phyloP scores from a whole-genome alignment of 1,140 invertebrate species.

The Papilio xuthus region DNA sequence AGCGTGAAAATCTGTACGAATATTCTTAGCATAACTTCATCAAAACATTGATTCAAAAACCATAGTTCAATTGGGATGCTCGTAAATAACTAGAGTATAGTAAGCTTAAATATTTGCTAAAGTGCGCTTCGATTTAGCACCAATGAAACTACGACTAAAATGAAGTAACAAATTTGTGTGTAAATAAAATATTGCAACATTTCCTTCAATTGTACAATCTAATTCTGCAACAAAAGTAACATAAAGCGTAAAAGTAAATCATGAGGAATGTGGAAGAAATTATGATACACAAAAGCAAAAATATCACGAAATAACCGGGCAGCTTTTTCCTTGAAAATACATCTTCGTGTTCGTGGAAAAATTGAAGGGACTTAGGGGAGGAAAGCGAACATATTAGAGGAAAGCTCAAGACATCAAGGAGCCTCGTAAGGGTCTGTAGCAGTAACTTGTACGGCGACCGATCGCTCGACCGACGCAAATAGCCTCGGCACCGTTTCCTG shows the following conservation, averaged over 20 bases:
- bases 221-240: not conserved
- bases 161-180: not conserved
- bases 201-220: not conserved
- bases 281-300: slow-evolving; percentile 21
- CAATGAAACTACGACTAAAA: not conserved
- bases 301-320: slow-evolving; percentile 21
- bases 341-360: slow-evolving; percentile 21
- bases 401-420: slow-evolving; percentile 24
- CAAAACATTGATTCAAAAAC: no score
- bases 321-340: slow-evolving; percentile 6
- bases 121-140: not conserved
- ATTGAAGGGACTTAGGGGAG: slow-evolving; percentile 29
- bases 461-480: not conserved
- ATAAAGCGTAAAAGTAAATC: not conserved
- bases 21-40: no score
- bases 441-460: not conserved
- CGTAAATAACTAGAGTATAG: no score
- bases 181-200: not conserved
- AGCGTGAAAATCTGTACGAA: no score
- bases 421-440: not conserved
- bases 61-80: no score
- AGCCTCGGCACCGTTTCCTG: not conserved
- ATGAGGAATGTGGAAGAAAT: not conserved
- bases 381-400: slow-evolving; percentile 33
- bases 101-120: no score